phyloP scores from a whole-genome alignment of 2,888 invertebrate genomes.

The Pseudococcus viburni region DNA sequence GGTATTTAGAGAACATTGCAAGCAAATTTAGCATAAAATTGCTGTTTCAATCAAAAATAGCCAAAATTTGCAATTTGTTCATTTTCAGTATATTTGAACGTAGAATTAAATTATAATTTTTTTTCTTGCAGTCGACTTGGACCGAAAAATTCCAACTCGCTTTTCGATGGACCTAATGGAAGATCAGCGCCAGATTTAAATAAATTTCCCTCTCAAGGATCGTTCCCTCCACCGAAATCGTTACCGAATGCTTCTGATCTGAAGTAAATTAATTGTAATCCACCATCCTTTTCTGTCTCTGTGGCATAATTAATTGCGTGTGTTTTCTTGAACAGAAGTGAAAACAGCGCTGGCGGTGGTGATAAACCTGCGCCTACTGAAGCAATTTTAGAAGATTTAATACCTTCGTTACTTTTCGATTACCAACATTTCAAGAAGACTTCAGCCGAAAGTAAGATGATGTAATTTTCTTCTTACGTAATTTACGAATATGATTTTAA shows the following conservation, averaged over 20 bases:
- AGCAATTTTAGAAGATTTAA: neutral
- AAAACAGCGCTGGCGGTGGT: neutral
- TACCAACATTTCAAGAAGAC: slow-evolving; percentile 55
- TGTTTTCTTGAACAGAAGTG: neutral
- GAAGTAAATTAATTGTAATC: neutral
- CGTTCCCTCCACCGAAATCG: neutral
- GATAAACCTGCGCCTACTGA: slow-evolving; percentile 10
- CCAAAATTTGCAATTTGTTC: neutral
- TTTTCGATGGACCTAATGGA: neutral
- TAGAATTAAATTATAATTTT: neutral
- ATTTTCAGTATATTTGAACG: neutral
- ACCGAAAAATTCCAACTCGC: neutral
- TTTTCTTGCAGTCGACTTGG: neutral
- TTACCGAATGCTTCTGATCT: neutral
- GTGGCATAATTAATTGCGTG: too few species aligned
- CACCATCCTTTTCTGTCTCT: too few species aligned
- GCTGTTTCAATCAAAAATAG: neutral
- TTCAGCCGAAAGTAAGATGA: slow-evolving; percentile 24
- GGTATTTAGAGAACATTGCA: neutral
- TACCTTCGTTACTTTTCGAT: slow-evolving; percentile 30
- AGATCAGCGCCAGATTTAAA: neutral
- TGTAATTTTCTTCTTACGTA: neutral
- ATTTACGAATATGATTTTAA: neutral
- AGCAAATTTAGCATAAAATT: neutral
- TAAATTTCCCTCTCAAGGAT: neutral